Conservation (phyloP, 2,888 invertebrate species). For the Chironomus riparius region DNA sequence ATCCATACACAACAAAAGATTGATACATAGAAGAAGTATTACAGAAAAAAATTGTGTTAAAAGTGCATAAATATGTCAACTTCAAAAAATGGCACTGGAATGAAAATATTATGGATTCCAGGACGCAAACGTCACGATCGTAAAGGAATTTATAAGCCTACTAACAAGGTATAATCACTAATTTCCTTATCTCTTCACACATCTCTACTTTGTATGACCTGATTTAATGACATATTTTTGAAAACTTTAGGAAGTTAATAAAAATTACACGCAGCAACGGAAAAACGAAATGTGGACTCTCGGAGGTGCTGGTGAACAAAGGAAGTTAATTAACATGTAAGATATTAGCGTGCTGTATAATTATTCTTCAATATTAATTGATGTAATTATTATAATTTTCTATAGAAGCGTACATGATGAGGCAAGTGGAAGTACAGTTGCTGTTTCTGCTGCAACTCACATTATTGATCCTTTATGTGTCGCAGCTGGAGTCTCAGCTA, state of each 20-base stretch:
- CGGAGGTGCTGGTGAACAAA: slow-evolving; percentile 38
- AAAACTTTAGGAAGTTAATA: slow-evolving; percentile 11
- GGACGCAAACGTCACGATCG: slow-evolving; percentile 37
- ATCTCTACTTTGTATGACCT: background rate
- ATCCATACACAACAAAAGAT: too few relatives aligned
- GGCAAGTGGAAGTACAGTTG: background rate
- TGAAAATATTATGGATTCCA: slow-evolving; percentile 42
- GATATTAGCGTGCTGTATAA: slow-evolving; percentile 1
- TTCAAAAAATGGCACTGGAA: slow-evolving; percentile 35
- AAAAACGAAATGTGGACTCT: slow-evolving; percentile 40
- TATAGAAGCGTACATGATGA: slow-evolving; percentile 9
- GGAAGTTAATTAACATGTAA: slow-evolving; percentile 30
- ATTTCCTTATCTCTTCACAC: background rate
- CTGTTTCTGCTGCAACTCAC: background rate
- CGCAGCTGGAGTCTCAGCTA: slow-evolving; percentile 6
- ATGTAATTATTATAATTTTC: background rate
- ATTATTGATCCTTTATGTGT: slow-evolving; percentile 1
- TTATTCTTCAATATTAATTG: background rate
- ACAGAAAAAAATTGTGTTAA: background rate
- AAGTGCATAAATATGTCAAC: slow-evolving; percentile 7
- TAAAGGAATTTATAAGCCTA: slow-evolving; percentile 38
- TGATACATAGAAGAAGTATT: too few relatives aligned
- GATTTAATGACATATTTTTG: background rate
- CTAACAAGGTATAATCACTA: slow-evolving; percentile 33
- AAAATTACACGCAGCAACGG: slow-evolving; percentile 32